These are phyloP conservation scores for Macrochelys suwanniensis DNA, from an alignment of 2,797 vertebrate genomes.

Conservation along the genomic window DNA sequence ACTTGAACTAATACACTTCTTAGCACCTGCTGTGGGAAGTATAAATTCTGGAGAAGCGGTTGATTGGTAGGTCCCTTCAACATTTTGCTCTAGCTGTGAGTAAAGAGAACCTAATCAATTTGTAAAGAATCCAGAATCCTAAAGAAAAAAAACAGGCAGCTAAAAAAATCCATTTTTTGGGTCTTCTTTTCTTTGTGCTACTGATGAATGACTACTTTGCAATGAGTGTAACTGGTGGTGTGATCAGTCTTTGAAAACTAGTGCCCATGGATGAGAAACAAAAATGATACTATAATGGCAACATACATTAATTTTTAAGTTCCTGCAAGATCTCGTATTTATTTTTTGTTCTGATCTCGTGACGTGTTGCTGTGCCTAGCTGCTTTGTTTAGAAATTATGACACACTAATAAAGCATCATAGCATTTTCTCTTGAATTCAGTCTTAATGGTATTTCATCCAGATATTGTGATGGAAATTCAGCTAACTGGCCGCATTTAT, in stretches of 20 bases:
- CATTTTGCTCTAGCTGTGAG: neutral
- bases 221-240: neutral
- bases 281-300: neutral
- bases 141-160: neutral
- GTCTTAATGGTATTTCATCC: neutral
- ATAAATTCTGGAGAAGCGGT: neutral
- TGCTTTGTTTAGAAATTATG: neutral
- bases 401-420: neutral
- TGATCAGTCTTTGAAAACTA: neutral
- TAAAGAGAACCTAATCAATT: neutral
- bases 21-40: neutral
- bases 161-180: neutral
- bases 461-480: conserved; percentile 7
- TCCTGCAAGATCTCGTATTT: neutral
- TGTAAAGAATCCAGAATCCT: neutral
- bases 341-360: rapidly evolving
- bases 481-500: conserved; percentile 24
- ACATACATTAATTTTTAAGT: neutral
- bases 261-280: neutral
- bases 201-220: neutral
- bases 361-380: rapidly evolving
- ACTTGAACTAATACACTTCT: neutral
- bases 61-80: neutral
- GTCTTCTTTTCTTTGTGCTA: neutral
- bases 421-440: conserved; percentile 6